A percentile compares a stretch with the other conserved stretches of the same genome.
These are phyloP conservation scores for Mythimna albipuncta DNA, from an alignment of 2,888 invertebrate genomes.

Conservation along the genomic window DNA sequence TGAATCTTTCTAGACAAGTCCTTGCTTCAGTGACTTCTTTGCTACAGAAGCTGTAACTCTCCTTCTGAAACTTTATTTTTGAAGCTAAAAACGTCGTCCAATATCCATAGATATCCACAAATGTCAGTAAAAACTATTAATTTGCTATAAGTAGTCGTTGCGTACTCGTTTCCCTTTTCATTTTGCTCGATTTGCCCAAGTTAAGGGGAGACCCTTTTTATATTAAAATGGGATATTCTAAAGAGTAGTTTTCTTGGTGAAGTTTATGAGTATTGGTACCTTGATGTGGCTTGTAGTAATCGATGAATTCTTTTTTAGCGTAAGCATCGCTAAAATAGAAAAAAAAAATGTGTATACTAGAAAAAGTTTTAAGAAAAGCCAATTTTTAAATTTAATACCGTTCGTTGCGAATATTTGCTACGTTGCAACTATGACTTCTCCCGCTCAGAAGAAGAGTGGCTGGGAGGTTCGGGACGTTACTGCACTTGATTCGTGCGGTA, in stretches of 20 bases:
- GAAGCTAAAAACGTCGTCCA: slow-evolving; percentile 13
- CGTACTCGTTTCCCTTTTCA: slow-evolving; percentile 58
- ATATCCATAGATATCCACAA: slow-evolving; percentile 54
- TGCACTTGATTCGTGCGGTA: too few relatives aligned
- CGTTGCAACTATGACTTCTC: too few relatives aligned
- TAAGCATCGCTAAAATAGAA: neutral
- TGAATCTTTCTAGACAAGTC: too few relatives aligned
- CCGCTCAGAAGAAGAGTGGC: too few relatives aligned
- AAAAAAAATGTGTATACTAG: too few relatives aligned
- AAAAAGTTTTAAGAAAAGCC: too few relatives aligned
- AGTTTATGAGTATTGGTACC: slow-evolving; percentile 24
- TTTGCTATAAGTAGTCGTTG: slow-evolving; percentile 60
- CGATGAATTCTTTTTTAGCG: neutral
- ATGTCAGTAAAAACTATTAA: slow-evolving; percentile 67
- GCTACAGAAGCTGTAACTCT: too few relatives aligned
- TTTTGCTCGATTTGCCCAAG: slow-evolving; percentile 56
- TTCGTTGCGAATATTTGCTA: too few relatives aligned
- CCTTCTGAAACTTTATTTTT: too few relatives aligned
- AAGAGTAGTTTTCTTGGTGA: slow-evolving; percentile 16
- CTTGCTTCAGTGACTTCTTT: too few relatives aligned
- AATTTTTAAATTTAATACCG: too few relatives aligned
- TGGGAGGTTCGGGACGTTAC: too few relatives aligned
- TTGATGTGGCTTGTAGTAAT: neutral
- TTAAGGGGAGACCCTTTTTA: slow-evolving; percentile 61
- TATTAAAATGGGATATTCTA: slow-evolving; percentile 19